Percentiles rank a stretch among this genome's conserved stretches.
These are phyloP conservation scores for Rhogogaster chlorosoma DNA, from an alignment of 2,888 invertebrate genomes.

Conservation along the genomic window DNA sequence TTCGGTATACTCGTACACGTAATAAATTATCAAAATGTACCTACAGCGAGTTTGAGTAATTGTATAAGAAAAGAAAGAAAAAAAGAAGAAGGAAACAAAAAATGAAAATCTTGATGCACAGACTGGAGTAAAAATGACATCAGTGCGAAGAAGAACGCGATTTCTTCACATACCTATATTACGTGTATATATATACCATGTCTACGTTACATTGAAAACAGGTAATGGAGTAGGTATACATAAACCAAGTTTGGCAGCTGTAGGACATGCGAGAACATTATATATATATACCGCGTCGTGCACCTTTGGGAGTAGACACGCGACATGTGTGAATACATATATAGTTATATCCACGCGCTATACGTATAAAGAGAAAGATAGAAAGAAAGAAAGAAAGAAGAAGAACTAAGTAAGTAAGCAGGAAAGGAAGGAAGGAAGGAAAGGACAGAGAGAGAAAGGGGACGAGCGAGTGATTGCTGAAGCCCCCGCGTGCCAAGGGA, in stretches of 20 bases:
- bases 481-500: slow-evolving; percentile 51
- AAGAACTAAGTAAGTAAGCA: background rate
- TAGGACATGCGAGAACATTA: slow-evolving; percentile 59
- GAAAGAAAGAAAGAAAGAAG: background rate
- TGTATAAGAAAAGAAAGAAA: background rate
- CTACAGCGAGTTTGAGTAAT: background rate
- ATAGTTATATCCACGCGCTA: background rate
- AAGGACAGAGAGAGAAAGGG: slow-evolving; percentile 38
- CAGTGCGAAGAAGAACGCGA: background rate
- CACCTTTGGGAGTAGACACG: slow-evolving; percentile 6
- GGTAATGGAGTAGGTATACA: slow-evolving; percentile 67
- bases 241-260: slow-evolving; percentile 72
- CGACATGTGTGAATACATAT: background rate
- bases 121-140: background rate
- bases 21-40: background rate
- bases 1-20: too few species aligned
- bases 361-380: background rate
- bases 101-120: background rate
- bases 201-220: slow-evolving; percentile 64
- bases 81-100: background rate
- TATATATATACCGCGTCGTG: background rate
- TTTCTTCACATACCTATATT: background rate
- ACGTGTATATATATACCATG: background rate
- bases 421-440: slow-evolving; percentile 31
- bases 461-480: slow-evolving; percentile 25